Base-by-base conservation (phyloP, 2,797 vertebrate species). In the Tokudaia tokunoshimensis region DNA sequence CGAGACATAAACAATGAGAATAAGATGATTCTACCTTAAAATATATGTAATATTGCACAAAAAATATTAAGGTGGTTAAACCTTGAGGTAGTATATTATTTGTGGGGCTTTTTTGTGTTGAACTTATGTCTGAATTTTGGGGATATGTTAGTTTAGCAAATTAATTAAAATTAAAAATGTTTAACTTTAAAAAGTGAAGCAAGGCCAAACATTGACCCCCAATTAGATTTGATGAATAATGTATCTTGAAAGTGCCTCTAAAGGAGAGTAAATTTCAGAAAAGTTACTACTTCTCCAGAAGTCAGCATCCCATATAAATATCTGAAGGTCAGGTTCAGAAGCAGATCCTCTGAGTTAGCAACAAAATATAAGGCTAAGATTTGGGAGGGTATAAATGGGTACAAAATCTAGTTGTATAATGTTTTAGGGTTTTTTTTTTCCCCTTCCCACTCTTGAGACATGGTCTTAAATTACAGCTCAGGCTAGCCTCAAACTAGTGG, bases 101-200 rank as follows among this genome's bases (percentile, higher is more conserved):
- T 86, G 61, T 70, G 55, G 37, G 67, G n/a, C 50, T 94, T n/a
- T 52, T 29, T 26, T 88, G 70, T 59, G 15, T 29, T 87, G 31
- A 41, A 41, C 3, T 41, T 41, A 93, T 95, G 84, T 47, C 70
- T 97, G 13, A 85, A 67, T 70, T 97, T 78, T 4, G 17, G 24
- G 11, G 7, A 14, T n/a, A 86, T 86, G 20, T 70, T 81, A 81
- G 52, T 34, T 83, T 83, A 61, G 80, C 55, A 82, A 82, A 61
- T 59, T 29, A 76, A 76, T 76, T 82, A 52, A 76, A 82, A 47
- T 59, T 82, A 61, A 81, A 82, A 50, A 72, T 75, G 55, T 84
- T 95, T 94, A 57, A 86, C 75, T 94, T 94, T 93, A 93, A 88
- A 84, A 95, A 74, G 19, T 96, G 26, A 97, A 96, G 79, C 44